Evolutionary conservation across 2,797 vertebrate genomes (phyloP).

Genomic region (Gambelia wislizenii): DNA sequence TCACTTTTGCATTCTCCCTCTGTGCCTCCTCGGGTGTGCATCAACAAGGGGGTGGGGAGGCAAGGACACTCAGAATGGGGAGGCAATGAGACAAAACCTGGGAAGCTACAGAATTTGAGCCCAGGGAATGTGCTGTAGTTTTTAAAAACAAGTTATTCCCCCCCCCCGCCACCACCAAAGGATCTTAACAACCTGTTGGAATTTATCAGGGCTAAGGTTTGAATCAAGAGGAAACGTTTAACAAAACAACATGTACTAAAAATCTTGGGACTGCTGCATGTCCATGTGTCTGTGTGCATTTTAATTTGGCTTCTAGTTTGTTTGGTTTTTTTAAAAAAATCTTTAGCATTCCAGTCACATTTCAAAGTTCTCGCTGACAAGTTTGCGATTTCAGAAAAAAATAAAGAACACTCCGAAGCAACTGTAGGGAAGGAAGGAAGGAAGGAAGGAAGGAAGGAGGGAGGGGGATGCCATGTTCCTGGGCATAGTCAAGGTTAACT

Average conservation of each 20-base stretch:
- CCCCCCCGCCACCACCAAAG: too few species aligned
- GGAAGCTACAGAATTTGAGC: constrained; percentile 21
- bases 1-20: constrained; percentile 79
- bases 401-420: not conserved
- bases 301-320: not conserved
- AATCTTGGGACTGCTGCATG: not conserved
- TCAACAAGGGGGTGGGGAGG: constrained; percentile 69
- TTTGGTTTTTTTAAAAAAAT: too few species aligned
- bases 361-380: constrained; percentile 5
- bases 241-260: not conserved
- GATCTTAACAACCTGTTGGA: not conserved
- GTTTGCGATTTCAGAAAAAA: not conserved
- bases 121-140: not conserved
- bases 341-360: constrained; percentile 33
- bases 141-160: too few species aligned
- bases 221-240: not conserved
- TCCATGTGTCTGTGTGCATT: not conserved
- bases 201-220: not conserved
- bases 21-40: constrained; percentile 58
- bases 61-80: constrained; percentile 35
- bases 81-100: constrained; percentile 25
- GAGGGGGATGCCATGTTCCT: not conserved
- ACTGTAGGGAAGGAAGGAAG: not conserved
- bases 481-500: not conserved
- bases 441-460: not conserved